These are phyloP conservation scores for Lacerta viridis DNA, from an alignment of 2,797 vertebrate species.

Conservation along the genomic window DNA sequence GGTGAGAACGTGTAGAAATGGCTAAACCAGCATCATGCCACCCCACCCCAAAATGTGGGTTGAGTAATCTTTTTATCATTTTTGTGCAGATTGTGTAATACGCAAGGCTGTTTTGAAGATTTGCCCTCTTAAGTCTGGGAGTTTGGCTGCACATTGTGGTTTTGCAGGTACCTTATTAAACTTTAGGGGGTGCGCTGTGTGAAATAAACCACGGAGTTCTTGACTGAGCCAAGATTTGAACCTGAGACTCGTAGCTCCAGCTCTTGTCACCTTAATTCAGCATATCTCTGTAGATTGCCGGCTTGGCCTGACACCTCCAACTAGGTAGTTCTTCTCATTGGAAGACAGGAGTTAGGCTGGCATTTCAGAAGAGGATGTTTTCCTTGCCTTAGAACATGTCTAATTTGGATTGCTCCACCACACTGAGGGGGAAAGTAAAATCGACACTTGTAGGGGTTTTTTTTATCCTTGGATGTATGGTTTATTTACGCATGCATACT, in stretches of 20 bases:
- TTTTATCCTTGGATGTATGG: too few species aligned
- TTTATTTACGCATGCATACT: too few species aligned
- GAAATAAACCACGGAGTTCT: neutral
- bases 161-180: neutral
- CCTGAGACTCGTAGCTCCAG: neutral
- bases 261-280: neutral
- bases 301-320: too few species aligned
- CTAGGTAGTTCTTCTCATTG: neutral
- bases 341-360: too few species aligned
- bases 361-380: neutral
- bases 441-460: neutral
- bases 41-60: neutral
- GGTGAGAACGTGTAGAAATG: neutral
- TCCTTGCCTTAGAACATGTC: neutral
- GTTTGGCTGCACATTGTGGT: neutral
- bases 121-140: neutral
- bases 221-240: neutral
- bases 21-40: slow-evolving; percentile 3
- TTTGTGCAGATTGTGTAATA: neutral
- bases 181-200: neutral
- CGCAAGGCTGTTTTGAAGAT: neutral
- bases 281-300: neutral
- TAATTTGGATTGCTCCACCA: neutral
- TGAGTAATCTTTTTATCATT: slow-evolving; percentile 3
- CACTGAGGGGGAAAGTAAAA: neutral